phyloP scores from a whole-genome alignment of 2,888 invertebrate species.

The Periphyllus acericola region DNA sequence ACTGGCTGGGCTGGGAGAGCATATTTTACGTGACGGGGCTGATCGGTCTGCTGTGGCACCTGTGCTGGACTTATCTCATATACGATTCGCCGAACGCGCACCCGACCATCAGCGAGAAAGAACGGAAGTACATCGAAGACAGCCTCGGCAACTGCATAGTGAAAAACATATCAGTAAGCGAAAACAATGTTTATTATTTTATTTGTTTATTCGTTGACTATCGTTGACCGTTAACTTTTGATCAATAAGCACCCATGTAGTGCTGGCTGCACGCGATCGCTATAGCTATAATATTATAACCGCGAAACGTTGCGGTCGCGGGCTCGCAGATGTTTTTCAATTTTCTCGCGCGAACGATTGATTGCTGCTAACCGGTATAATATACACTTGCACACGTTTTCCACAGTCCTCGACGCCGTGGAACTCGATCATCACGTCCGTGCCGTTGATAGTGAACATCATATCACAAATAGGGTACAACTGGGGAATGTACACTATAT shows the following conservation, averaged over 20 bases:
- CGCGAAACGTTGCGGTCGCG: no score
- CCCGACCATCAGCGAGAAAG: slow-evolving; percentile 73
- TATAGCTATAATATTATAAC: no score
- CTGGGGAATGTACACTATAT: slow-evolving; percentile 77
- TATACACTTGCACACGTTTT: no score
- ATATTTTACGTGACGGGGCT: slow-evolving; percentile 76
- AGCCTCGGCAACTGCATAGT: slow-evolving; percentile 69
- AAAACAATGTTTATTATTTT: background rate
- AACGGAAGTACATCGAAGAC: slow-evolving; percentile 72
- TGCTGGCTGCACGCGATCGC: no score
- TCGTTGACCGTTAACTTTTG: no score
- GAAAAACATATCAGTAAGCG: slow-evolving; percentile 27
- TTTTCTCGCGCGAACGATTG: no score
- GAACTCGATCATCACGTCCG: slow-evolving; percentile 72
- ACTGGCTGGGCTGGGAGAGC: slow-evolving; percentile 76
- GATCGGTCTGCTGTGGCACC: slow-evolving; percentile 75
- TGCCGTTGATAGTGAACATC: slow-evolving; percentile 75
- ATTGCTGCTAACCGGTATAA: no score
- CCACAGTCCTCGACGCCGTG: slow-evolving; percentile 72
- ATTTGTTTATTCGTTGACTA: no score
- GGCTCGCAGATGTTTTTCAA: background rate
- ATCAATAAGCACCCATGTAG: no score
- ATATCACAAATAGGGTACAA: slow-evolving; percentile 75
- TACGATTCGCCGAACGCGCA: slow-evolving; percentile 75
- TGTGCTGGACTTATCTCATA: slow-evolving; percentile 74